Evolutionary conservation across 2,113 vertebrate species (phyloP).

Genomic region (Astatotilapia flaviijosephi): DNA sequence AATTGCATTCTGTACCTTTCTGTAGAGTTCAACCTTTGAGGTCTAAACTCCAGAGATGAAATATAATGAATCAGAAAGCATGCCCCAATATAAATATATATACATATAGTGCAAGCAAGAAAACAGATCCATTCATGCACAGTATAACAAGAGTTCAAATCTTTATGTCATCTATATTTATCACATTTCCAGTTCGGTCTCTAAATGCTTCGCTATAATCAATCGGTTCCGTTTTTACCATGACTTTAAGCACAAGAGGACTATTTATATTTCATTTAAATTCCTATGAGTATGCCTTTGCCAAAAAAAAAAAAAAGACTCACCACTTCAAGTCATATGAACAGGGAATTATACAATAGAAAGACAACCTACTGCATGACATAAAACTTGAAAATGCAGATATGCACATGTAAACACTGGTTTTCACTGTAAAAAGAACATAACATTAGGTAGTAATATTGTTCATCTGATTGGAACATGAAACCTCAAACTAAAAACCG

Average conservation of each 20-base stretch:
- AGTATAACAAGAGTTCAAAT: neutral
- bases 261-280: neutral
- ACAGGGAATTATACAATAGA: neutral
- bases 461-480: neutral
- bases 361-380: neutral
- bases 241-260: neutral
- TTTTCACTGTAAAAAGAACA: neutral
- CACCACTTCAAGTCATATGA: neutral
- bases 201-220: neutral
- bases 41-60: neutral
- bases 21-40: neutral
- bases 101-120: neutral
- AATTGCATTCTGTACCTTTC: neutral
- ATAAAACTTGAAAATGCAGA: neutral
- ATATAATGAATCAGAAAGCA: neutral
- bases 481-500: neutral
- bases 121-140: neutral
- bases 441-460: neutral
- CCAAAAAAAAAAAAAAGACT: neutral
- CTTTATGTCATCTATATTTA: neutral
- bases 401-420: neutral
- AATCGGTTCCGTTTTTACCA: neutral
- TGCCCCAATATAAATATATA: neutral
- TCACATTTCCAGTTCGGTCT: neutral
- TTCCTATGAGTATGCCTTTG: neutral